phyloP scores from a whole-genome alignment of 2,888 invertebrate species.

The Drosophila picticornis region DNA sequence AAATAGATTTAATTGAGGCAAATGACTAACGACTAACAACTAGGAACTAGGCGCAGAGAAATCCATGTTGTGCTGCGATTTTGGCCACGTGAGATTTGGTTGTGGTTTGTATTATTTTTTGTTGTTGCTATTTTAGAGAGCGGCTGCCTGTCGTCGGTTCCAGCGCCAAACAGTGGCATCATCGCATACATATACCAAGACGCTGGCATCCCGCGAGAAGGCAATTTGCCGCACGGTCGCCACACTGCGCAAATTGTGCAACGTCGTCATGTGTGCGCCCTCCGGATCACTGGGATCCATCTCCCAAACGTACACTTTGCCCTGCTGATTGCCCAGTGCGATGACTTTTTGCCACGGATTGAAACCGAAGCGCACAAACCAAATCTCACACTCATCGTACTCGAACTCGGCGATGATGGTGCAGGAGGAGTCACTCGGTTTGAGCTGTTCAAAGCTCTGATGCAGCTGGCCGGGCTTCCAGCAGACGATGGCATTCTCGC shows the following conservation, averaged over 20 bases:
- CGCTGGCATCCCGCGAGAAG: slow-evolving; percentile 94
- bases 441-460: slow-evolving; percentile 89
- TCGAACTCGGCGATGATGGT: slow-evolving; percentile 96
- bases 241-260: slow-evolving; percentile 94
- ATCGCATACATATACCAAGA: slow-evolving; percentile 97
- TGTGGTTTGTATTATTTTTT: slow-evolving; percentile 40
- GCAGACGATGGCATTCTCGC: slow-evolving; percentile 98
- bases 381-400: slow-evolving; percentile 97
- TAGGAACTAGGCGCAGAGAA: slow-evolving; percentile 61
- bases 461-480: slow-evolving; percentile 97
- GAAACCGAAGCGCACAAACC: slow-evolving; percentile 98
- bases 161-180: slow-evolving; percentile 98
- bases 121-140: slow-evolving; percentile 27
- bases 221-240: slow-evolving; percentile 97
- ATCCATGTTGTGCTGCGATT: slow-evolving; percentile 45
- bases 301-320: slow-evolving; percentile 98
- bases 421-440: slow-evolving; percentile 91
- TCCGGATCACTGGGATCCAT: slow-evolving; percentile 94
- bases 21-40: slow-evolving; percentile 26
- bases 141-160: slow-evolving; percentile 87
- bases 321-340: slow-evolving; percentile 97
- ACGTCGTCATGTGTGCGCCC: slow-evolving; percentile 90
- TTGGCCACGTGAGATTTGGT: slow-evolving; percentile 77
- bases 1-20: slow-evolving; percentile 21
- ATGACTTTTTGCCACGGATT: slow-evolving; percentile 96